phyloP scores from a whole-genome alignment of 2,888 invertebrate genomes.

The Alsophila aescularia region DNA sequence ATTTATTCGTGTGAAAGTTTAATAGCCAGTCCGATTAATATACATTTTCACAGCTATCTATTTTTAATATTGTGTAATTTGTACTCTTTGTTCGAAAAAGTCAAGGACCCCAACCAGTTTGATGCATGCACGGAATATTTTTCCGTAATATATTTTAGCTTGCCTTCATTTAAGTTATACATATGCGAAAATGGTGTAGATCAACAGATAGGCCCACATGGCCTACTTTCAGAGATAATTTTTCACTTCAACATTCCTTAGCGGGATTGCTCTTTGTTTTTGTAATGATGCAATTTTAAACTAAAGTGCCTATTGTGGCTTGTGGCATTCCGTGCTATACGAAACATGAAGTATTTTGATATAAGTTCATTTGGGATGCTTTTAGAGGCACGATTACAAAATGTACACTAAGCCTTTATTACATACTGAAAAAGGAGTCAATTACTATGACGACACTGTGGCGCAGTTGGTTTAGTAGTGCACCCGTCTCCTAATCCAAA shows the following conservation, averaged over 20 bases:
- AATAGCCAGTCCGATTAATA: constrained; percentile 29
- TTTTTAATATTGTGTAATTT: constrained; percentile 24
- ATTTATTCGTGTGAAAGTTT: constrained; percentile 35
- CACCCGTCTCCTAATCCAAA: too few relatives aligned
- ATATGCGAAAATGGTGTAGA: constrained; percentile 33
- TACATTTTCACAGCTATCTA: constrained; percentile 26
- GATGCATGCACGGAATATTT: constrained; percentile 52
- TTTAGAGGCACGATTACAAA: not conserved
- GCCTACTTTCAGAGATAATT: constrained; percentile 39
- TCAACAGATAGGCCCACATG: constrained; percentile 35
- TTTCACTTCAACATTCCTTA: constrained; percentile 33
- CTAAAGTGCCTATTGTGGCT: constrained; percentile 30
- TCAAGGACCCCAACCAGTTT: constrained; percentile 61
- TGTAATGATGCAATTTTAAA: constrained; percentile 34
- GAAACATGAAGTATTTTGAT: constrained; percentile 17
- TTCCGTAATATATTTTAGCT: constrained; percentile 46
- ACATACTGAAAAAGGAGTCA: too few relatives aligned
- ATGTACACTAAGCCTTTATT: not conserved
- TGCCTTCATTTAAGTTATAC: constrained; percentile 12
- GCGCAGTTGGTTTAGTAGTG: too few relatives aligned
- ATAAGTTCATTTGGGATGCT: constrained; percentile 10
- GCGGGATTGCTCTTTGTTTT: constrained; percentile 32
- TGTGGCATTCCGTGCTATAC: constrained; percentile 24
- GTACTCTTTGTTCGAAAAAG: constrained; percentile 51
- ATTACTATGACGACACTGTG: too few relatives aligned